phyloP scores from a whole-genome alignment of 23 tunicate genomes.

The Ciona savignyi region DNA sequence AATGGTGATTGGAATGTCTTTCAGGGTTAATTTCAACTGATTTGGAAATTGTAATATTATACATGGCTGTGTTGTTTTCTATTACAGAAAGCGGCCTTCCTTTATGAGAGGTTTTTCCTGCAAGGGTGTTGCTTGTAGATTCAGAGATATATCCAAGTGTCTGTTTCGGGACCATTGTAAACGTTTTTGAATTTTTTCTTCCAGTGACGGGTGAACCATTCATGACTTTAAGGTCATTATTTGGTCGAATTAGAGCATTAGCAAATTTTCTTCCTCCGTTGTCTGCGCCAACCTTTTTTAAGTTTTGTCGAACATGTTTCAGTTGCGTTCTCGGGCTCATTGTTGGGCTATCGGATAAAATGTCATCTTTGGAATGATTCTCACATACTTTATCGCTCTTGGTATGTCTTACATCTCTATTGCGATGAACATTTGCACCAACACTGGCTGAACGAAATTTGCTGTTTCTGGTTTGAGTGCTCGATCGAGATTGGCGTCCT shows the following conservation, averaged over 20 bases:
- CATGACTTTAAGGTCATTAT: background rate
- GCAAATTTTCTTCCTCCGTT: background rate
- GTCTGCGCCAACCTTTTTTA: constrained; percentile 44
- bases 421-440: constrained; percentile 38
- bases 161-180: constrained; percentile 17
- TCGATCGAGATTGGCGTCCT: constrained; percentile 39
- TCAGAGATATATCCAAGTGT: background rate
- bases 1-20: background rate
- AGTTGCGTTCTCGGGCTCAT: constrained; percentile 78
- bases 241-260: background rate
- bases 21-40: background rate
- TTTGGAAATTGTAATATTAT: too few relatives aligned
- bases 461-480: constrained; percentile 21
- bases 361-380: background rate
- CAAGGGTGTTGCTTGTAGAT: background rate
- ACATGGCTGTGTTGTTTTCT: too few relatives aligned
- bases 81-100: constrained; percentile 29
- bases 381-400: background rate
- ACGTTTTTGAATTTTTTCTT: constrained; percentile 11
- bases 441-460: constrained; percentile 75
- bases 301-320: constrained; percentile 68
- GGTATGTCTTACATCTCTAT: background rate
- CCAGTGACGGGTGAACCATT: background rate
- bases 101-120: background rate
- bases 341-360: constrained; percentile 10